phyloP scores from a whole-genome alignment of 1,140 invertebrate genomes.

The Akabosia matsudoensis region DNA sequence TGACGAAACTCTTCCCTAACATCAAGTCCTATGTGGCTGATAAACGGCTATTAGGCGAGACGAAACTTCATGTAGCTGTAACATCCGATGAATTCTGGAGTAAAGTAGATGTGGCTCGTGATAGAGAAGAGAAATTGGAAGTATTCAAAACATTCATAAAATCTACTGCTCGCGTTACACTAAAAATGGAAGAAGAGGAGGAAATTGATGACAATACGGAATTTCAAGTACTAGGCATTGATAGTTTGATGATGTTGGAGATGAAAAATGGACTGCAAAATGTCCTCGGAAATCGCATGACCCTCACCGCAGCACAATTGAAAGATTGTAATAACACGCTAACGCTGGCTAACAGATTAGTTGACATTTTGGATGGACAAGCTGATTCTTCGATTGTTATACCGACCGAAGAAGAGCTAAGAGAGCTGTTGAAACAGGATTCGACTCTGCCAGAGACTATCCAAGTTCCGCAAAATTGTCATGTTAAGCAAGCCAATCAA shows the following conservation, averaged over 20 bases:
- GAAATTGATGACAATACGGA: not conserved
- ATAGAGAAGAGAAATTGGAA: not conserved
- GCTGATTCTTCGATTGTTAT: too few species aligned
- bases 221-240: not conserved
- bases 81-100: not conserved
- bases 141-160: not conserved
- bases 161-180: not conserved
- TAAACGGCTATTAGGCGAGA: not conserved
- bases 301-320: not conserved
- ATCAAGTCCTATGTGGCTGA: not conserved
- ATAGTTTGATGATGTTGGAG: slow-evolving; percentile 17
- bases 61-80: not conserved
- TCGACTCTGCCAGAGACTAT: not conserved
- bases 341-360: not conserved
- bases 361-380: not conserved
- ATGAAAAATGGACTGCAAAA: slow-evolving; percentile 9
- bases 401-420: not conserved
- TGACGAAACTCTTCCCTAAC: not conserved
- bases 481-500: not conserved
- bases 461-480: not conserved
- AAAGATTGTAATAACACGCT: not conserved
- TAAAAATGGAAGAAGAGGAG: not conserved
- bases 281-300: not conserved
- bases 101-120: not conserved
- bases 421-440: not conserved